Evolutionary conservation across 2,888 invertebrate genomes (phyloP).

Genomic region (Heliconius hortense): DNA sequence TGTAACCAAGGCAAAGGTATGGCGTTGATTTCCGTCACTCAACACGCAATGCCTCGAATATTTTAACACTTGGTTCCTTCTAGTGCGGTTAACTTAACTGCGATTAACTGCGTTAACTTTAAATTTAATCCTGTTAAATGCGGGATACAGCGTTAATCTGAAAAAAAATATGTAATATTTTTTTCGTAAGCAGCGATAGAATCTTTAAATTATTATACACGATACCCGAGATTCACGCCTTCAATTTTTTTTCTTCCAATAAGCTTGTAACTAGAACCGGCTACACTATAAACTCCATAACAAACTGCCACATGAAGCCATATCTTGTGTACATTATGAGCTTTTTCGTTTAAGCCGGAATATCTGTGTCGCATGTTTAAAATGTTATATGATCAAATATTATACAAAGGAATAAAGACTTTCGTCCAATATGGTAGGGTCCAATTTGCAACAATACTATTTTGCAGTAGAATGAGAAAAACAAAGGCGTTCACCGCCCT

Average conservation of each 20-base stretch:
- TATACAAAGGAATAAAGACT: constrained; percentile 44
- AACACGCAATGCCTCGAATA: no score
- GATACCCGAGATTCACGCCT: constrained; percentile 58
- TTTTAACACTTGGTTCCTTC: no score
- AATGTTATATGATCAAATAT: constrained; percentile 47
- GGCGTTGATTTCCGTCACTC: no score
- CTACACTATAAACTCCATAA: constrained; percentile 80
- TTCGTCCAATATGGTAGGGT: constrained; percentile 45
- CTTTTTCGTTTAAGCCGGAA: constrained; percentile 75
- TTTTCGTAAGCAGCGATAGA: constrained; percentile 54
- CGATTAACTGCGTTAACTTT: no score
- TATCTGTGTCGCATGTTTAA: constrained; percentile 45
- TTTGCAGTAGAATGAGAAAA: constrained; percentile 49
- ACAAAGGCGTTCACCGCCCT: constrained; percentile 59
- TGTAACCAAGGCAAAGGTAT: no score
- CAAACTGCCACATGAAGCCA: constrained; percentile 77
- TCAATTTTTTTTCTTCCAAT: constrained; percentile 61
- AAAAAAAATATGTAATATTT: constrained; percentile 34
- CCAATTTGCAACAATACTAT: constrained; percentile 43
- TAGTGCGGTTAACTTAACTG: no score
- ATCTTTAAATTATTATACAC: constrained; percentile 71
- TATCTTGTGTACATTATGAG: constrained; percentile 81
- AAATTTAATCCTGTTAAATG: no score
- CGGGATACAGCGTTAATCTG: no score
- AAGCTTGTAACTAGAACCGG: constrained; percentile 73